Base-by-base conservation (phyloP, 2,888 invertebrate species). In the Pyrocoelia pectoralis region DNA sequence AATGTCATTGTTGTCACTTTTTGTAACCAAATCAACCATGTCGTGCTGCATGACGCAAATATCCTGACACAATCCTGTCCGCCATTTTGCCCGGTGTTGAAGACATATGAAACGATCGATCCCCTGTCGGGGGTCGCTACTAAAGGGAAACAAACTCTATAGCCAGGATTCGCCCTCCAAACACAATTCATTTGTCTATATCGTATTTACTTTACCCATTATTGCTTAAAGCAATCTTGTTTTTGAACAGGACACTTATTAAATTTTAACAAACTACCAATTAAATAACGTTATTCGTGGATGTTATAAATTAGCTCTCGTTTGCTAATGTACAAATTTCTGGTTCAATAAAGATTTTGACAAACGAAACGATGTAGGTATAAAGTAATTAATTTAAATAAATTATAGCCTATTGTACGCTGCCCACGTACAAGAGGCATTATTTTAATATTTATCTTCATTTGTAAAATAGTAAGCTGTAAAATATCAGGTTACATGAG, bases 81-180 rank as follows among this genome's bases (percentile, higher is more conserved):
- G 73, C 80, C 80, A 80, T 80, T 80, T 80, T 80, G 78, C 75
- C 77, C 75, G 79, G 74, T 79, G 80, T 72, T 72, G 75, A 77
- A 80, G 79, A 80, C 79, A 70, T 70, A 76, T 78, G 77, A 74
- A 72, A 73, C 77, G 78, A 80, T 80, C 79, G 79, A 80, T 80
- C 76, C 73, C 73, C 73, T 69, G 65, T 66, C 54, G 62, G 61
- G 63, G 68, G 65, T 66, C 65, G 66, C 63, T 68, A 68, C 70
- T 70, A 69, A 70, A 75, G 72, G 73, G 73, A 74, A 75, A 74
- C 74, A 74, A 74, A 73, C 70, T 71, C 74, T 72, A 71, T 70
- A 69, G 61, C 68, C 65, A 57, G 58, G 61, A 66, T 69, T 66
- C 70, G 66, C 64, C 69, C 67, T 67, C 70, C 69, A 71, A 73